These are phyloP conservation scores for Drosophila azteca DNA, from an alignment of 1,140 invertebrate species.

Conservation along the genomic window DNA sequence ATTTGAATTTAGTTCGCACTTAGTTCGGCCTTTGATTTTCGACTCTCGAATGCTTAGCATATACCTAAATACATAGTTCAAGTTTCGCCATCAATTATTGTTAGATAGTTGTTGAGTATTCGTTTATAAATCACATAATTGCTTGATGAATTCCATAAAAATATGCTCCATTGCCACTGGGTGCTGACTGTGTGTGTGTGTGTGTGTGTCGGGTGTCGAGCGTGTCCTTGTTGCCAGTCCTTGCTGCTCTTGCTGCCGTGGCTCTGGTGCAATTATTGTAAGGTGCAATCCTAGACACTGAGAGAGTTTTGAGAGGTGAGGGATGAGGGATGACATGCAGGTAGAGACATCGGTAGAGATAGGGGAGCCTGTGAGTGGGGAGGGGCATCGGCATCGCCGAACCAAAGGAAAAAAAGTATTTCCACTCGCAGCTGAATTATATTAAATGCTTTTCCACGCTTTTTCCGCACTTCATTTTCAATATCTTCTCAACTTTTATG, in stretches of 20 bases:
- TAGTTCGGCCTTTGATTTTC: conserved; percentile 58
- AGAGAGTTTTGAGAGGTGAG: conserved; percentile 40
- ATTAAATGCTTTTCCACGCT: conserved; percentile 63
- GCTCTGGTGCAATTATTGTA: conserved; percentile 53
- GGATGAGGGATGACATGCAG: conserved; percentile 10
- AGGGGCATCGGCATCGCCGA: conserved; percentile 15
- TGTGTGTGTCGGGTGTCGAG: conserved; percentile 11
- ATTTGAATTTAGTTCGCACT: conserved; percentile 64
- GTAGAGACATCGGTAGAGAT: conserved; percentile 3
- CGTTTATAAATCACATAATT: conserved; percentile 80
- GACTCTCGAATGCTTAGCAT: conserved; percentile 62
- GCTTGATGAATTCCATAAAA: conserved; percentile 81
- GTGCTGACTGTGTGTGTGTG: background rate
- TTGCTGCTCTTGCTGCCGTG: conserved; percentile 32
- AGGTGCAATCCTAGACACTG: conserved; percentile 68
- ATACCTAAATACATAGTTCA: conserved; percentile 37
- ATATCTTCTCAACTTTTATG: conserved; percentile 31
- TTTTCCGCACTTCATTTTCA: conserved; percentile 33
- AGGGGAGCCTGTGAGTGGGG: conserved; percentile 24
- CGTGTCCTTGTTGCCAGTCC: conserved; percentile 35
- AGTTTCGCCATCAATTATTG: conserved; percentile 71
- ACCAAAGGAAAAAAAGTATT: conserved; percentile 39
- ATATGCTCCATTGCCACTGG: conserved; percentile 28
- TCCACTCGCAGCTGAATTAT: conserved; percentile 53
- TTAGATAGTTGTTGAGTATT: conserved; percentile 75